These are phyloP conservation scores for Ormyrus nitidulus DNA, from an alignment of 2,888 invertebrate genomes.

Conservation along the genomic window DNA sequence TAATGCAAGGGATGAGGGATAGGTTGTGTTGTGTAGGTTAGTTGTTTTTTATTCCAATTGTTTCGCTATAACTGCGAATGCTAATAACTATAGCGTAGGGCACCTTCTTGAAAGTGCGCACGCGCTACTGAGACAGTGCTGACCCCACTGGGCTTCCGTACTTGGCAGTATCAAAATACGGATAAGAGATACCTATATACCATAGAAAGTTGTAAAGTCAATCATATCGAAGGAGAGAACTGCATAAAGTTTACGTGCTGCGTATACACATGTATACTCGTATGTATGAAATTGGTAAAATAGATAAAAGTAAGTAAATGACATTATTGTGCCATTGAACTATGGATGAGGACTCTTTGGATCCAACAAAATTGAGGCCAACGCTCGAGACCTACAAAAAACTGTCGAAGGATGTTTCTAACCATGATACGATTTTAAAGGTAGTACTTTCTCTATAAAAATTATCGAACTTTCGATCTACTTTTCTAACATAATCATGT, in stretches of 20 bases:
- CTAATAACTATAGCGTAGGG: too few species aligned
- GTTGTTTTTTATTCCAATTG: too few species aligned
- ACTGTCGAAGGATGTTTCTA: conserved; percentile 70
- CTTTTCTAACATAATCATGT: neutral
- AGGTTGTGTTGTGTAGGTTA: too few species aligned
- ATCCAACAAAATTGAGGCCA: conserved; percentile 68
- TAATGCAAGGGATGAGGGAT: too few species aligned
- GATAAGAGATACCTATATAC: neutral
- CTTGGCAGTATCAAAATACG: too few species aligned
- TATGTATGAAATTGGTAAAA: neutral
- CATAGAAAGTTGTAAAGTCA: neutral
- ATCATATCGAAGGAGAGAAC: neutral
- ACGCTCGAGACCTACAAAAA: conserved; percentile 72
- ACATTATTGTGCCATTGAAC: conserved; percentile 32
- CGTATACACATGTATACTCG: conserved; percentile 17
- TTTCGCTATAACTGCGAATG: too few species aligned
- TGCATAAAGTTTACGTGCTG: conserved; percentile 11
- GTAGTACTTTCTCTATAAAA: conserved; percentile 58
- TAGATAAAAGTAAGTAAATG: conserved; percentile 43
- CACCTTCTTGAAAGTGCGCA: too few species aligned
- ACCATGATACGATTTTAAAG: conserved; percentile 74
- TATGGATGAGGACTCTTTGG: conserved; percentile 66
- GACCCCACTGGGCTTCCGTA: too few species aligned
- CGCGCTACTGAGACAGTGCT: too few species aligned
- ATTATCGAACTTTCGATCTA: neutral